phyloP scores from a whole-genome alignment of 2,888 invertebrate genomes.

The Coenonympha arcania region DNA sequence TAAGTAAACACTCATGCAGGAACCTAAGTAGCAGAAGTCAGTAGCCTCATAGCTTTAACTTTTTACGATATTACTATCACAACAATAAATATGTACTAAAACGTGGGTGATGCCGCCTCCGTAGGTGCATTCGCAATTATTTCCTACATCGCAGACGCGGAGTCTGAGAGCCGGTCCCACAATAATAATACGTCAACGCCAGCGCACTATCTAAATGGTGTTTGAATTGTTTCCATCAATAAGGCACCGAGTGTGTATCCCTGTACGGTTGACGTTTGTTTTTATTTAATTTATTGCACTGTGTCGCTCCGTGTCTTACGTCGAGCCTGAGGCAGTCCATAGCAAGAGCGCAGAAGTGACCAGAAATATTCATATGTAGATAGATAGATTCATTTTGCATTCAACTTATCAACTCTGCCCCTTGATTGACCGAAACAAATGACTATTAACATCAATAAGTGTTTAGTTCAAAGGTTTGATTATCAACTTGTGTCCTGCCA shows the following conservation, averaged over 20 bases:
- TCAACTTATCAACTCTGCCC: no score
- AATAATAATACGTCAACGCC: conserved; percentile 71
- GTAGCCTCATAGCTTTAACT: not conserved
- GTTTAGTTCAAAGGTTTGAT: no score
- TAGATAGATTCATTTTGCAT: no score
- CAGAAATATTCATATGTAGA: no score
- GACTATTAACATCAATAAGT: no score
- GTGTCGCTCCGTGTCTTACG: conserved; percentile 10
- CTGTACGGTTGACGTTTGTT: conserved; percentile 48
- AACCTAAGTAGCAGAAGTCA: no score
- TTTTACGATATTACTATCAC: not conserved
- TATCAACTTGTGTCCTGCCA: no score
- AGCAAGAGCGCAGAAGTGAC: no score
- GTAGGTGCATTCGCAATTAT: conserved; percentile 20
- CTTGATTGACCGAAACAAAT: no score
- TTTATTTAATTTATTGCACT: conserved; percentile 40
- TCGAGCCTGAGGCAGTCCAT: not conserved
- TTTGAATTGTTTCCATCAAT: conserved; percentile 74
- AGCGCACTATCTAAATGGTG: conserved; percentile 67
- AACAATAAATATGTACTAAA: no score
- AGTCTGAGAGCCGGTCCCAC: conserved; percentile 34
- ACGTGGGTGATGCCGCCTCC: conserved; percentile 21
- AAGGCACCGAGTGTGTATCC: conserved; percentile 62
- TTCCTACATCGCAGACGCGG: conserved; percentile 10
- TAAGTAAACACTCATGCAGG: no score